Base-by-base conservation (phyloP, 92 coral and sea anemone genomes). In the Epizoanthus illoricatus region DNA sequence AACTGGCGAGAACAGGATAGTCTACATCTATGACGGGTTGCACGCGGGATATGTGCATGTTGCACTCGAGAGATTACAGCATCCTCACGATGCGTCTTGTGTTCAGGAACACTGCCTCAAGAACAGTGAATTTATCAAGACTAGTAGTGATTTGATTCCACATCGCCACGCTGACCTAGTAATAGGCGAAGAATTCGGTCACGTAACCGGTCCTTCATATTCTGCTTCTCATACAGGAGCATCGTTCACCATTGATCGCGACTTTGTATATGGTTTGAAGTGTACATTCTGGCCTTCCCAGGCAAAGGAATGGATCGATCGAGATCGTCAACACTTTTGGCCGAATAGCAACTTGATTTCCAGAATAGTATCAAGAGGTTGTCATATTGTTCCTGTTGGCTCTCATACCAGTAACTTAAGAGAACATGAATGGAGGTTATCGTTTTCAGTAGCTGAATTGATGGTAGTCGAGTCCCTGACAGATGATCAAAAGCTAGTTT, bases 341-440 rank as follows among this genome's bases (percentile, higher is more conserved):
- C 94, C 97, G 0, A 83, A 85, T 36, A 16, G 41, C 5, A 87
- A 74, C 58, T 21, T 88, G 16, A 65, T 90, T 21, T 85, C 91
- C 54, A 49, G 75, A 10, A 85, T 88, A 43, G 82, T 81, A 40
- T 36, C 71, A 54, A 80, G 71, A 54, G 97, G 97, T 7, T 92
- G 94, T 49, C 94, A 92, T 56, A 2, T 85, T 7, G 97, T 92
- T 0, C 97, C 97, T 28, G 92, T 90, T 69, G 97, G 92, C 6
- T 90, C 89, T 43, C 97, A 90, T 69, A 70, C 67, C 60, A 78
- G 91, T 60, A 47, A 17, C 59, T 71, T 89, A n/a, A 71, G 79
- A 67, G 92, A 92, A 39, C 80, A 75, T 61, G 97, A 92, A 72
- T 92, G 97, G 97, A 64, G 97, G 52, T 84, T 90, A 76, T 92